Base-by-base conservation (phyloP, 2,797 vertebrate genomes). In the Dipus sagitta region DNA sequence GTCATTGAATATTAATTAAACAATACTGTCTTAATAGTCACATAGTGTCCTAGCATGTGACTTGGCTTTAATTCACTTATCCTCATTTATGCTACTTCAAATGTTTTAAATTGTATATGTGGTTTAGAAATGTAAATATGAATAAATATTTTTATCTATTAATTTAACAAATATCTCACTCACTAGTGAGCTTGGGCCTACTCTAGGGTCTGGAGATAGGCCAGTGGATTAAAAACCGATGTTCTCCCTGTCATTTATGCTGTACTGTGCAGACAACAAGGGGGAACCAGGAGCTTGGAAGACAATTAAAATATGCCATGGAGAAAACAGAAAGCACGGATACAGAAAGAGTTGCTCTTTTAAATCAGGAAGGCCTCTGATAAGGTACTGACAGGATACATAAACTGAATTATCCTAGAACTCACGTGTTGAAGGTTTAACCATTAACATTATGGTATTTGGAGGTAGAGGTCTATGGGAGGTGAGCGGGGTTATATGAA, bases 1-100 rank as follows among this genome's bases (percentile, higher is more conserved):
- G 72, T 77, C 71, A 17, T 14, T 85, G 34, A 72, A 52, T 85
- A 76, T 28, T 71, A 54, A 76, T 28, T 71, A 54, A 52, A 64
- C 0, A 47, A 62, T 4, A 20, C 34, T 67, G 6, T 24, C 81
- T 72, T 84, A 84, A 60, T 4, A 14, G 81, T 32, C 17, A 42
- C 21, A 32, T 18, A 47, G 34, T 47, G 6, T 68, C 86, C 70
- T 42, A 64, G 8, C 2, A 0, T 0, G 13, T 80, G 68, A 18
- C 20, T 81, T 62, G 76, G 68, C 42, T 60, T 70, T 81, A 18
- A 87, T 70, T 87, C 86, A 90, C 78, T 70, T 84, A n/a, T 71
- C 54, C 11, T 7, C 28, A 23, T 24, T 76, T 17, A 15, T 75
- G 67, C 20, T 70, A 24, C 30, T 64, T 83, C 32, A 67, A 68